Evolutionary conservation across 2,797 vertebrate species (phyloP).

Genomic region (Scarus forsteni): DNA sequence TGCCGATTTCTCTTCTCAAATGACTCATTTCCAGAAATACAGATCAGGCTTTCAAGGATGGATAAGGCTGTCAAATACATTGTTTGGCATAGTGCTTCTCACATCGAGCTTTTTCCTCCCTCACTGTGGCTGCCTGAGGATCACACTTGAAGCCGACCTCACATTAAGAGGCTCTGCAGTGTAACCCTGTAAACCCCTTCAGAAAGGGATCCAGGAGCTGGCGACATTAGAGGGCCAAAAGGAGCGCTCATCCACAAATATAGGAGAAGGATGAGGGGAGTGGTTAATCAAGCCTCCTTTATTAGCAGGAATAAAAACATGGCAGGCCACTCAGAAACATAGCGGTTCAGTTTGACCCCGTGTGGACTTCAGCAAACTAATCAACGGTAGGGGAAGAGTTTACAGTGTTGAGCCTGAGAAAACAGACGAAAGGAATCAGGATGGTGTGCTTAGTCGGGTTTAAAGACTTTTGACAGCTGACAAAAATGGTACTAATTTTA

Average conservation of each 20-base stretch:
- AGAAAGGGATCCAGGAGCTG: conserved; percentile 34
- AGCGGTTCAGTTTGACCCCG: conserved; percentile 50
- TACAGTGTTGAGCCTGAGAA: conserved; percentile 17
- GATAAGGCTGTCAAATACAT: not conserved
- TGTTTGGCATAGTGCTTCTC: conserved; percentile 10
- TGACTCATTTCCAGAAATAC: not conserved
- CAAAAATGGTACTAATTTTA: conserved; percentile 18
- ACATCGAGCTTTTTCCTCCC: conserved; percentile 19
- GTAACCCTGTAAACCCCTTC: conserved; percentile 38
- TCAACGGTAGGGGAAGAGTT: conserved; percentile 44
- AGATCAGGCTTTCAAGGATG: not conserved
- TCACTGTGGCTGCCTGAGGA: conserved; percentile 16
- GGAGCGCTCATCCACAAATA: conserved; percentile 36
- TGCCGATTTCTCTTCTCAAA: no score
- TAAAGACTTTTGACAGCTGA: conserved; percentile 22
- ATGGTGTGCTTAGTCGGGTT: conserved; percentile 22
- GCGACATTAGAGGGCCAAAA: conserved; percentile 14
- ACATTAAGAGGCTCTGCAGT: conserved; percentile 22
- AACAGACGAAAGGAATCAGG: conserved; percentile 20
- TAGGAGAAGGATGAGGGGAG: conserved; percentile 15
- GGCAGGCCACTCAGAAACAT: conserved; percentile 45
- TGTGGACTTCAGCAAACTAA: conserved; percentile 44
- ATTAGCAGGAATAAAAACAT: conserved; percentile 46
- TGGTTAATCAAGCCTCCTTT: conserved; percentile 51
- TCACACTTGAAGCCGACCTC: conserved; percentile 36